These are phyloP conservation scores for Thecophora atra DNA, from an alignment of 2,888 invertebrate genomes.

Conservation along the genomic window DNA sequence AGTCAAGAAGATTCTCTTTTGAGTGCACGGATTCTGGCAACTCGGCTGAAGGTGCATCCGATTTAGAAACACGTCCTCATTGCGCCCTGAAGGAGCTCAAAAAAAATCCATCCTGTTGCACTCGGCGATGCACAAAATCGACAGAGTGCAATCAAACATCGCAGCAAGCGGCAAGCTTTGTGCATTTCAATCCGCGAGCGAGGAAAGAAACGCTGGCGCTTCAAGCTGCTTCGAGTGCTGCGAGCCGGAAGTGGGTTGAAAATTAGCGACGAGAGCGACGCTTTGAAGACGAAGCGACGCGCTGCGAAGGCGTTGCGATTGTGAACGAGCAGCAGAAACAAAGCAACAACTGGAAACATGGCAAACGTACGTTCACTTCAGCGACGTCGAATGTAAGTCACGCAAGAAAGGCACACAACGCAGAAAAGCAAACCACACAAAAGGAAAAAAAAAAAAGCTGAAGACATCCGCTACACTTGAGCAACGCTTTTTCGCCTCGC, in stretches of 20 bases:
- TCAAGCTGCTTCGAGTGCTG: constrained; percentile 25
- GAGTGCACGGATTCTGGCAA: no score
- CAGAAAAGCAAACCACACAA: background rate
- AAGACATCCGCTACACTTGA: no score
- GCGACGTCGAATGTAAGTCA: constrained; percentile 25
- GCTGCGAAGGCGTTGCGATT: constrained; percentile 32
- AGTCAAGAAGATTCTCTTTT: no score
- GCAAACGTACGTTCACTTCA: constrained; percentile 28
- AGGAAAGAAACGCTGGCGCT: background rate
- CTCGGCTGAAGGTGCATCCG: no score
- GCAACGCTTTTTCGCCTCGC: no score
- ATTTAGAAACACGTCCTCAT: no score
- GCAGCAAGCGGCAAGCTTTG: background rate
- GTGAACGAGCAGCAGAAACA: constrained; percentile 17
- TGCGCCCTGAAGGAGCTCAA: no score
- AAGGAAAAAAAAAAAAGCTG: background rate
- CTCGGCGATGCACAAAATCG: background rate
- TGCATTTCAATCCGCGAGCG: background rate
- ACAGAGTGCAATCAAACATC: background rate
- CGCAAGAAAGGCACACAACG: constrained; percentile 15
- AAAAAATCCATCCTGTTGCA: no score
- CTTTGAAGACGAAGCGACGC: constrained; percentile 38
- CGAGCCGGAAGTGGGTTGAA: constrained; percentile 15
- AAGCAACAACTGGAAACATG: background rate
- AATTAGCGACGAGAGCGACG: constrained; percentile 8